Base-by-base conservation (phyloP, 2,888 invertebrate genomes). In the Cantharis rustica region DNA sequence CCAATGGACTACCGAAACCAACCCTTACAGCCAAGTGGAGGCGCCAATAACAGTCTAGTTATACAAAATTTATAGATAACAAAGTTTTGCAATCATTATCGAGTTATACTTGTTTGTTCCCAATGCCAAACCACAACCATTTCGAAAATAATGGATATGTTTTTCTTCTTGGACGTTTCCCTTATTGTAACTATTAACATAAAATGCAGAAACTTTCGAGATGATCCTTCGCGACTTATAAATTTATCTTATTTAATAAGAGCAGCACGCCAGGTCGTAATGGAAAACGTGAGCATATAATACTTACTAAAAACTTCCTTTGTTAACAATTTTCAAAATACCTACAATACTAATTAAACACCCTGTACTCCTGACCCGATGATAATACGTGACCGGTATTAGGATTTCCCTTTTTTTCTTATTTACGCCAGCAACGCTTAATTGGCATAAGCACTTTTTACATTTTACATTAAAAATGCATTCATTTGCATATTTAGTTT, bases 21-120 rank as follows among this genome's bases (percentile, higher is more conserved):
- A 76, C 76, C 78, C 78, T 78, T 78, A 78, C 72, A 75, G 75
- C 76, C 72, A 75, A 75, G 66, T 76, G 75, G 75, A 78, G 71
- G 76, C 76, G 75, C 75, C 78, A 78, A 78, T 78, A 78, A 78
- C 73, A 76, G 78, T 78, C 78, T 74, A 73, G 76, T 76, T 78
- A 78, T 69, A 69, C 71, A 68, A 69, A 73, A 78, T 76, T 76
- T 78, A 78, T 78, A 62, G 75, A 76, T 73, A 71, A 71, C 72
- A 68, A 75, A 78, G 64, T 77, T 78, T 77, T 74, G 23, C 73
- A 74, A 74, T 71, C 77, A 77, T 77, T 77, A 77, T 63, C 71
- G 69, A 71, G 66, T 77, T 74, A 77, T 77, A 27, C 74, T 77
- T 77, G 77, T 77, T 76, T 76, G 76, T 73, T 31, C 23, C 73